Evolutionary conservation across 2,797 vertebrate species (phyloP), one percentile per base, ranked within the genome.

Genomic region (Tenualosa ilisha): DNA sequence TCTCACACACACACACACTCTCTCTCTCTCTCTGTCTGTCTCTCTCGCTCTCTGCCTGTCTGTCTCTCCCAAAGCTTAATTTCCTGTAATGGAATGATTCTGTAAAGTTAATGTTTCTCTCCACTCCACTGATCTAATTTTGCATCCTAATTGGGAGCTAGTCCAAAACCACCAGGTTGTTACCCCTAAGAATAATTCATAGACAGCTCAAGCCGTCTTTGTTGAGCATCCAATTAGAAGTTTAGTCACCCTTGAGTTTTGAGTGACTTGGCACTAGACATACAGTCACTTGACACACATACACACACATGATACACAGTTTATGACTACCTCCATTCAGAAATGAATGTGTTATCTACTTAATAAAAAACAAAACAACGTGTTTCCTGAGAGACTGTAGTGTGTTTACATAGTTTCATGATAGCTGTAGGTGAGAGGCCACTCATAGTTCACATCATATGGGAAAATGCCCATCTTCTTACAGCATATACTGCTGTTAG

Each of bases 251-350:
- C n/a, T n/a, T 53, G 89, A 91, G 90, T 89, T 79, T 88, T 49
- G 26, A 90, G 56, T 89, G 88, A 90, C 91, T 31, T 31, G 31
- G 1, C 86, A 86, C 75, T 86, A 87, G 85, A 90, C 91, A 90
- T n/a, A n/a, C n/a, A n/a, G n/a, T n/a, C n/a, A n/a, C n/a, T n/a
- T n/a, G n/a, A n/a, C n/a, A n/a, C n/a, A n/a, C n/a, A n/a, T n/a
- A n/a, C n/a, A n/a, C n/a, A n/a, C n/a, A n/a, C n/a, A n/a, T n/a
- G 84, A 63, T 6, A 63, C 20, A 61, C 26, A 40, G 17, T 75
- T 75, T 75, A 6, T 75, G 68, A 2, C 68, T 40, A 11, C 26
- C 65, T 13, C 31, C 26, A 31, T 72, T 43, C 17, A 75, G 37
- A 75, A 40, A 37, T 56, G 12, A 56, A 56, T 1, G 37, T 31